phyloP scores from a whole-genome alignment of 2,113 vertebrate species.

The Erpornis zantholeuca region DNA sequence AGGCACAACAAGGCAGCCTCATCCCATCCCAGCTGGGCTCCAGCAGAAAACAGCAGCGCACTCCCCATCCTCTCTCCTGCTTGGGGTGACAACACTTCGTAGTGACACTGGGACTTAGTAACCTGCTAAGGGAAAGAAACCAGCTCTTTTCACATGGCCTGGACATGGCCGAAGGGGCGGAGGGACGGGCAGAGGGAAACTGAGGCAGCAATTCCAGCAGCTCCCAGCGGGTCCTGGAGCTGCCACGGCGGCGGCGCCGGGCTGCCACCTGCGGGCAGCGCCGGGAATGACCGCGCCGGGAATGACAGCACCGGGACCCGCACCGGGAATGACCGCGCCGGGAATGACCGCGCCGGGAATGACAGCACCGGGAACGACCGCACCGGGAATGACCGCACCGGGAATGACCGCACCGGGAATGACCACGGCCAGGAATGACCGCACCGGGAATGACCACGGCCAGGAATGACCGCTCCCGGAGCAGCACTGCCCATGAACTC shows the following conservation, averaged over 20 bases:
- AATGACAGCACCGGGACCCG: neutral
- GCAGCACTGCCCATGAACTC: neutral
- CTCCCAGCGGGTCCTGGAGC: accelerated
- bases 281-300: neutral
- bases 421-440: neutral
- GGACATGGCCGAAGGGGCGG: neutral
- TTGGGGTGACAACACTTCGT: accelerated
- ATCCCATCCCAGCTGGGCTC: no score
- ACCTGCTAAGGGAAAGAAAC: neutral
- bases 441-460: neutral
- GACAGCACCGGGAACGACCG: neutral
- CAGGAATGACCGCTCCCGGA: neutral
- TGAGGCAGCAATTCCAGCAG: neutral
- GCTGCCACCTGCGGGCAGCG: neutral
- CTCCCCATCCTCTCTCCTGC: neutral
- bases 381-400: neutral
- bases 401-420: neutral
- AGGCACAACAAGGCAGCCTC: neutral
- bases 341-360: neutral
- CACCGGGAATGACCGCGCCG: neutral
- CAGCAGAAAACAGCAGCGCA: accelerated
- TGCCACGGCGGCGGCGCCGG: neutral
- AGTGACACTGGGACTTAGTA: accelerated
- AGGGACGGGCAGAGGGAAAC: neutral
- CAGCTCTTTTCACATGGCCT: neutral